These are phyloP conservation scores for Sinohyriopsis cumingii DNA, from an alignment of 2,888 invertebrate genomes.

Conservation along the genomic window DNA sequence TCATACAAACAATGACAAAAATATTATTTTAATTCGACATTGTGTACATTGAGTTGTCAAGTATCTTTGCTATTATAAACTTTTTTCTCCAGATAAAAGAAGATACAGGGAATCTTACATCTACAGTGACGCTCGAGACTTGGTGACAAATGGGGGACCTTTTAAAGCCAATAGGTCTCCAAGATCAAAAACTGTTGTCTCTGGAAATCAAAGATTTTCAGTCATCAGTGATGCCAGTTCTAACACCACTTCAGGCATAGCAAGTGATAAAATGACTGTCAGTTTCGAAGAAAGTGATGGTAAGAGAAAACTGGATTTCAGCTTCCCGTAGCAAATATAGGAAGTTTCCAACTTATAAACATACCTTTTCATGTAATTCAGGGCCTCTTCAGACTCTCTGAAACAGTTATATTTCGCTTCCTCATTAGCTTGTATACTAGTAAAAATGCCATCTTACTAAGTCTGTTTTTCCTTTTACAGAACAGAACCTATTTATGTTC, in stretches of 20 bases:
- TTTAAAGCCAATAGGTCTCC: constrained; percentile 52
- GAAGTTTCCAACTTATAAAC: too few relatives aligned
- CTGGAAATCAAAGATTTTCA: constrained; percentile 80
- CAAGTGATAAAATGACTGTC: constrained; percentile 91
- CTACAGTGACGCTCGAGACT: constrained; percentile 74
- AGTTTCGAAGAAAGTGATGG: constrained; percentile 89
- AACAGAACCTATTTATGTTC: too few relatives aligned
- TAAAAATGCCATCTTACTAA: too few relatives aligned
- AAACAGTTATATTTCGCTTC: too few relatives aligned
- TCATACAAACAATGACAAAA: too few relatives aligned
- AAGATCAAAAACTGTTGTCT: constrained; percentile 40
- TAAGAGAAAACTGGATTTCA: constrained; percentile 24
- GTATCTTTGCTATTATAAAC: too few relatives aligned
- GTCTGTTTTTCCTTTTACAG: too few relatives aligned
- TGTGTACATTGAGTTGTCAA: too few relatives aligned
- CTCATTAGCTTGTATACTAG: too few relatives aligned
- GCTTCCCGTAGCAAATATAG: background rate
- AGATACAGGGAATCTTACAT: constrained; percentile 82
- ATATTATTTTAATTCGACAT: too few relatives aligned
- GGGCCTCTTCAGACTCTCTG: too few relatives aligned
- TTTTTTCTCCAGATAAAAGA: constrained; percentile 75
- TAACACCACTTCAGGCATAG: constrained; percentile 97
- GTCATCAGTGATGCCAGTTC: constrained; percentile 95
- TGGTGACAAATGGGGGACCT: constrained; percentile 62
- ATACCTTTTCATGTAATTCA: too few relatives aligned